Conservation (phyloP, 35 echinoderm and acorn worm genomes). For the Ptychodera flava region DNA sequence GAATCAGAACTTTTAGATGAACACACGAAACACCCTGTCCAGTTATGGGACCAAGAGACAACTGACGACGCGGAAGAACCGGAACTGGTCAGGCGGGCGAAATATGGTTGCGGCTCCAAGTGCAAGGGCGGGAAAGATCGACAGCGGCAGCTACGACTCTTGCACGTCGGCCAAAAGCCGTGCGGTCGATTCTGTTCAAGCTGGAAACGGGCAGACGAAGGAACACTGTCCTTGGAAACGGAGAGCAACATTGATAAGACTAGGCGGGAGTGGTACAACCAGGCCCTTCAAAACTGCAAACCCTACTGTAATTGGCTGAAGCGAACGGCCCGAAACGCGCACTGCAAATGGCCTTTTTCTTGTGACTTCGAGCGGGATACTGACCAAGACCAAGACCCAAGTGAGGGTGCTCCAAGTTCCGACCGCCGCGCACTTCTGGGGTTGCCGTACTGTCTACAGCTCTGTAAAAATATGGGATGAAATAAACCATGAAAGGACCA, state of each 20-base stretch:
- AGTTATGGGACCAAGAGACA: neutral
- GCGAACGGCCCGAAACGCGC: neutral
- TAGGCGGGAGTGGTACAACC: neutral
- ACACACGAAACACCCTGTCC: neutral
- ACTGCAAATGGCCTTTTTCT: neutral
- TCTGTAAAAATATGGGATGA: neutral
- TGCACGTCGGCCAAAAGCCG: neutral
- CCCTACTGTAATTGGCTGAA: neutral
- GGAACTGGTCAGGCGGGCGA: neutral
- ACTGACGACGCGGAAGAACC: neutral
- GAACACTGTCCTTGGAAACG: neutral
- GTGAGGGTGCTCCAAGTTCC: neutral
- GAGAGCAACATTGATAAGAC: neutral
- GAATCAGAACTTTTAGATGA: neutral
- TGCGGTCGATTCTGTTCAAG: neutral
- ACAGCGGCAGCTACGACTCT: neutral
- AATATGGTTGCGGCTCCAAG: neutral
- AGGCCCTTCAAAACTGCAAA: neutral
- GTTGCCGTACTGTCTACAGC: neutral
- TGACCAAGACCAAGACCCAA: neutral
- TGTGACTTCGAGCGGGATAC: neutral
- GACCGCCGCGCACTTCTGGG: neutral
- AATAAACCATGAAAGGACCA: too few relatives aligned
- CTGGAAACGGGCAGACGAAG: neutral
- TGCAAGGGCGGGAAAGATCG: neutral